These are phyloP conservation scores for Dipodomys ordii DNA, from an alignment of 2,113 vertebrate genomes.

Conservation along the genomic window DNA sequence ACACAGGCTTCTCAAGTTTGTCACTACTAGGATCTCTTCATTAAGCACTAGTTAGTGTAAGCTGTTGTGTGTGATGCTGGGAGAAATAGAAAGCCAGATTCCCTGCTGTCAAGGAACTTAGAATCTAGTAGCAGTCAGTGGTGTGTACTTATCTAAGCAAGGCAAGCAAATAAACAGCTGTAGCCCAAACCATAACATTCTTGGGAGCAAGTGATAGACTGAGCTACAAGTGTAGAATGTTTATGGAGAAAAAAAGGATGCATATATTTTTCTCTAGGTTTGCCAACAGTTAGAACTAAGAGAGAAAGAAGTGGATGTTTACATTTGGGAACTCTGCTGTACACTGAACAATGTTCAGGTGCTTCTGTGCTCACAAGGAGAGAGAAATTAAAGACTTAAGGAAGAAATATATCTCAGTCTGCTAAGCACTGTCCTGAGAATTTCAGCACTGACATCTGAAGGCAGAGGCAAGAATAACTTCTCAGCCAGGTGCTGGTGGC, in stretches of 20 bases:
- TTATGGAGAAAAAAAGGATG: background rate
- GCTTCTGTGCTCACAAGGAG: no score
- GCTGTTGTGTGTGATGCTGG: background rate
- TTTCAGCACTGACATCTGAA: no score
- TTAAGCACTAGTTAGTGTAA: background rate
- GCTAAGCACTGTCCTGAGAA: no score
- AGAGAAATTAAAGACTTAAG: no score
- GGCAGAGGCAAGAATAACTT: background rate
- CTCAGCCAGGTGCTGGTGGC: background rate
- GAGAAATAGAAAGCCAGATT: background rate
- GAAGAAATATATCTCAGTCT: no score
- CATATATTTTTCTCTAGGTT: background rate
- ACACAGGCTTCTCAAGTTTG: background rate
- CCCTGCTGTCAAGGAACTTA: background rate
- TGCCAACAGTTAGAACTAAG: no score
- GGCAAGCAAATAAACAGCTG: background rate
- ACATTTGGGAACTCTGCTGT: no score
- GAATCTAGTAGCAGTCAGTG: background rate
- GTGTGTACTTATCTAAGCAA: background rate
- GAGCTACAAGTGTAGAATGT: background rate
- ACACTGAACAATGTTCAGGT: no score
- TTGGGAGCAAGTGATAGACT: background rate
- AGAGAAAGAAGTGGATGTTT: no score
- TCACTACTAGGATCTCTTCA: background rate
- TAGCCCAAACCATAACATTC: background rate